Conservation (phyloP, 1,140 invertebrate species). For the Brachionus angularis region DNA sequence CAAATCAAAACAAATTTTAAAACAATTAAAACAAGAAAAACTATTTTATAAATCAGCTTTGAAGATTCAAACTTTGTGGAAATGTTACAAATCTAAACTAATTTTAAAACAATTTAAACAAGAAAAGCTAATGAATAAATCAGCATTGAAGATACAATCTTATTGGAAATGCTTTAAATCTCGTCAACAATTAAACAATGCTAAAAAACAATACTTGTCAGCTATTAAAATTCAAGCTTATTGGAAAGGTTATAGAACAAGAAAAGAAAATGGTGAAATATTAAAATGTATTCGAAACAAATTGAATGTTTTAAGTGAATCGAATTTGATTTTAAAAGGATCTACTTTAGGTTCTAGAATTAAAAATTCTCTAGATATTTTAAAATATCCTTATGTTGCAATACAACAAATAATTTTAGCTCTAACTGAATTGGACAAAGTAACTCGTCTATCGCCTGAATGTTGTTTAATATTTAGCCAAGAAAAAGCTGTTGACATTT, state of each 20-base stretch:
- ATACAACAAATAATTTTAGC: constrained; percentile 23
- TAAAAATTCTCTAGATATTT: constrained; percentile 12
- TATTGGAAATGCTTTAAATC: background rate
- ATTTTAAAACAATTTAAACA: too few relatives aligned
- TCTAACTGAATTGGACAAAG: constrained; percentile 30
- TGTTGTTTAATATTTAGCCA: constrained; percentile 31
- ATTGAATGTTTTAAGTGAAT: background rate
- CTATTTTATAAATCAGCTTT: background rate
- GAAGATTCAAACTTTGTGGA: constrained; percentile 16
- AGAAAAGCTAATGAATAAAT: too few relatives aligned
- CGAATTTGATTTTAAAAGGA: too few relatives aligned
- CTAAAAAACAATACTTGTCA: background rate
- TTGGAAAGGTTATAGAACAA: constrained; percentile 4
- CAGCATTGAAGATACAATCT: constrained; percentile 12
- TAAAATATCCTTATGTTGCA: background rate
- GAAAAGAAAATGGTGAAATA: too few relatives aligned
- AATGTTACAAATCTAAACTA: too few relatives aligned
- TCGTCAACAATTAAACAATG: background rate
- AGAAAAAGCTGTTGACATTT: constrained; percentile 27
- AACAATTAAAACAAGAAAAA: background rate
- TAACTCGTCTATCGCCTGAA: constrained; percentile 35
- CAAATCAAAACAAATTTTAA: background rate
- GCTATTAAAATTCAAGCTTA: background rate
- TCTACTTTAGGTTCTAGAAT: constrained; percentile 23
- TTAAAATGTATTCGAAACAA: background rate